Base-by-base conservation (phyloP, 1,140 invertebrate genomes). In the Atopsyche davidsoni region DNA sequence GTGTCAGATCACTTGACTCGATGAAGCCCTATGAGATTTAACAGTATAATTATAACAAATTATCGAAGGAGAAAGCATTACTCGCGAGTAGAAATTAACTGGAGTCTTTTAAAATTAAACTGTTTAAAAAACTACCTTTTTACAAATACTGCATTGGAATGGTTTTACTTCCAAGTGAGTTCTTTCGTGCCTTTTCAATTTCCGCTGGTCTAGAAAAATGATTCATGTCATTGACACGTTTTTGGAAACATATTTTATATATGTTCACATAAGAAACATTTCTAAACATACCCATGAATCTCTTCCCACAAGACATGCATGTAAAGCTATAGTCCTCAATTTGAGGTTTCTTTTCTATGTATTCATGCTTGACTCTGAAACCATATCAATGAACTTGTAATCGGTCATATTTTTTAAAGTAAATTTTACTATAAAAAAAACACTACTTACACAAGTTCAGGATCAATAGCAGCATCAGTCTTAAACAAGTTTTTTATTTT, bases 111-210 rank as follows among this genome's bases (percentile, higher is more conserved):
- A n/a, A n/a, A n/a, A n/a, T n/a, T n/a, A n/a, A n/a, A n/a, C n/a
- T n/a, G n/a, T n/a, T n/a, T 42, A 43, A 42, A 45, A 23, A 28
- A 34, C 17, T 46, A 58, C 59, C 31, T 60, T 76, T 40, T 70
- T 66, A 53, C 75, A 78, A 42, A 69, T 61, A 55, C 68, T 62
- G 51, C 76, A 78, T 24, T 69, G 64, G 57, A 72, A 73, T 1
- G 74, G 42, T 53, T 60, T 57, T 23, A 50, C 52, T 22, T 62
- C 60, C 9, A 68, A 51, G 53, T 76, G 72, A 10, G 70, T 75
- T 44, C 68, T 70, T 42, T 70, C 47, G 57, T 77, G 74, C 2
- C 72, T 63, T 42, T 68, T 71, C 3, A 73, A 60, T 44, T 73
- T 74, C 24, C 65, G 64, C 32, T 67, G 63, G 54, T 73, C 64